Evolutionary conservation across 2,113 vertebrate genomes (phyloP).

Genomic region (Carollia perspicillata): DNA sequence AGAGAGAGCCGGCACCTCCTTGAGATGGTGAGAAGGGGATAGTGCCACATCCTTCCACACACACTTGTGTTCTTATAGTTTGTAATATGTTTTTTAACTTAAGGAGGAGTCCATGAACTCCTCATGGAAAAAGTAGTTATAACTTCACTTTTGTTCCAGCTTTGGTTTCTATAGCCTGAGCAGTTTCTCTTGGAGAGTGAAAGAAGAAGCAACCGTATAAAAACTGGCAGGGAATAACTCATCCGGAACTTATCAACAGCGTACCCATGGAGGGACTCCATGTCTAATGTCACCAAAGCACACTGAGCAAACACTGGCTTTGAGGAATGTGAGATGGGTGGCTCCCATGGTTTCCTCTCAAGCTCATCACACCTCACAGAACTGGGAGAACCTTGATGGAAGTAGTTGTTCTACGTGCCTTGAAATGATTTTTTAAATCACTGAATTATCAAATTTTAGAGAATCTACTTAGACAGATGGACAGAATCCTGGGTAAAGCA

Average conservation of each 20-base stretch:
- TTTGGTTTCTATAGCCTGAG: neutral
- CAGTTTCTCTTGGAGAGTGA: neutral
- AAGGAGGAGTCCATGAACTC: neutral
- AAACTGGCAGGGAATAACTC: neutral
- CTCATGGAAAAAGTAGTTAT: neutral
- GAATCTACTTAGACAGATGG: neutral
- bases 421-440: neutral
- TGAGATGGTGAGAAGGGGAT: neutral
- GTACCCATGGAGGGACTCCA: rapidly evolving
- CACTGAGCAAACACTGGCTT: neutral
- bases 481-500: neutral
- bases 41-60: neutral
- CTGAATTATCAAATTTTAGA: neutral
- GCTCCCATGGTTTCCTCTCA: neutral
- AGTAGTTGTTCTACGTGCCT: neutral
- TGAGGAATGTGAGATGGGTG: neutral
- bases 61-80: neutral
- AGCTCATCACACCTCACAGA: neutral
- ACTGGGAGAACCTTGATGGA: neutral
- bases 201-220: neutral
- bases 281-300: neutral
- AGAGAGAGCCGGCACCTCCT: neutral
- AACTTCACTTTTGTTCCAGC: neutral
- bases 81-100: neutral
- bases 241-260: neutral